Conservation (phyloP, 2,797 vertebrate species). For the Vireo griseus region DNA sequence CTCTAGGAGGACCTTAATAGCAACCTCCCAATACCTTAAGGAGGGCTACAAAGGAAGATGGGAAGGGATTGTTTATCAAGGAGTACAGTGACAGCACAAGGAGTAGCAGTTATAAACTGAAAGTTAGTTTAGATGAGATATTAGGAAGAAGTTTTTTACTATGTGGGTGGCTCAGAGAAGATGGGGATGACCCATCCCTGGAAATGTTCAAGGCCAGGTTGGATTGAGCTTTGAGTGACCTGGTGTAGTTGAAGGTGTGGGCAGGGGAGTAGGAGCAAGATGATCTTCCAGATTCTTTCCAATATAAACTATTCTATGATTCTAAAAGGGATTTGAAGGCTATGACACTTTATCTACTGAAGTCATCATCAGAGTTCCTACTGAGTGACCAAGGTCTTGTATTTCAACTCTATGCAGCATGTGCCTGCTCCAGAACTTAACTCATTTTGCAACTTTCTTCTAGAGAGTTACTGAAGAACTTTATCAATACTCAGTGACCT, state of each 20-base stretch:
- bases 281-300: neutral
- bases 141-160: neutral
- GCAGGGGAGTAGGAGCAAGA: rapidly evolving
- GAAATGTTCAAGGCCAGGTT: neutral
- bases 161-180: neutral
- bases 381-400: neutral
- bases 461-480: neutral
- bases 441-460: neutral
- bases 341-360: neutral
- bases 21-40: neutral
- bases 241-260: neutral
- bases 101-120: neutral
- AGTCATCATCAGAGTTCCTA: neutral
- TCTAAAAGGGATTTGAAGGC: neutral
- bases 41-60: neutral
- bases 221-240: neutral
- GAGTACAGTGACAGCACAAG: neutral
- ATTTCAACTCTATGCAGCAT: neutral
- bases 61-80: too few species aligned
- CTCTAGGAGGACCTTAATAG: rapidly evolving
- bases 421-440: neutral
- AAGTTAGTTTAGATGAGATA: neutral
- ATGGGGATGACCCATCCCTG: neutral
- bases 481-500: neutral
- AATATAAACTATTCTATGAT: neutral